Conservation (phyloP, 2,113 vertebrate genomes). For the Scortum barcoo region DNA sequence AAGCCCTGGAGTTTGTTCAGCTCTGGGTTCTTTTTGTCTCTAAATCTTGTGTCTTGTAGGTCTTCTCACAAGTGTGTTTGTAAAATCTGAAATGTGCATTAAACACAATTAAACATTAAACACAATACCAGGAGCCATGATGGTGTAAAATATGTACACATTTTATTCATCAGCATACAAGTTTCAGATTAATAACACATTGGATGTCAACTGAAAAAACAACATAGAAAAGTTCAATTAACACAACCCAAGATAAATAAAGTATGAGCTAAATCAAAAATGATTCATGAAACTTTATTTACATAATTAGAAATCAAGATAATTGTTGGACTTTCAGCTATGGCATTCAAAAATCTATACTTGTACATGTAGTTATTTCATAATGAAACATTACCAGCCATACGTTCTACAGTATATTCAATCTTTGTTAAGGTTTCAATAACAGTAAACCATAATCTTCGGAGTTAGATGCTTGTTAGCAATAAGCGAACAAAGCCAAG, state of each 20-base stretch:
- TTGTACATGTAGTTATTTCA: slow-evolving; percentile 23
- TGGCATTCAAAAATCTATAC: slow-evolving; percentile 26
- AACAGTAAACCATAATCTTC: background rate
- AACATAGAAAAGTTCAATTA: slow-evolving; percentile 35
- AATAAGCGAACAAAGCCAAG: slow-evolving; percentile 13
- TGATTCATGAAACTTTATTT: slow-evolving; percentile 38
- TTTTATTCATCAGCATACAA: slow-evolving; percentile 63
- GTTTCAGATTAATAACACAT: slow-evolving; percentile 45
- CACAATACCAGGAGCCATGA: background rate
- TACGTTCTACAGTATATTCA: slow-evolving; percentile 3
- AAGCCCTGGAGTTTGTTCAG: slow-evolving; percentile 5
- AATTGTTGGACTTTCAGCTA: background rate
- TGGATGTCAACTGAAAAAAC: slow-evolving; percentile 35
- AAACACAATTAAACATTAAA: no score
- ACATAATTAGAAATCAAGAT: slow-evolving; percentile 50
- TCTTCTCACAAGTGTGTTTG: background rate
- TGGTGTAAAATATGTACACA: slow-evolving; percentile 56
- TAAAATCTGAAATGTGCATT: background rate
- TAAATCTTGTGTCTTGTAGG: slow-evolving; percentile 4
- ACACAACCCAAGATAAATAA: slow-evolving; percentile 38
- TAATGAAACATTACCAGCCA: background rate
- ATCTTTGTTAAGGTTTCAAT: slow-evolving; percentile 9
- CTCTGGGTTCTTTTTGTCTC: background rate
- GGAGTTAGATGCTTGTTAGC: slow-evolving; percentile 6
- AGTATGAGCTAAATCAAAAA: slow-evolving; percentile 21